phyloP scores from a whole-genome alignment of 2,113 vertebrate genomes.

The Carlito syrichta region DNA sequence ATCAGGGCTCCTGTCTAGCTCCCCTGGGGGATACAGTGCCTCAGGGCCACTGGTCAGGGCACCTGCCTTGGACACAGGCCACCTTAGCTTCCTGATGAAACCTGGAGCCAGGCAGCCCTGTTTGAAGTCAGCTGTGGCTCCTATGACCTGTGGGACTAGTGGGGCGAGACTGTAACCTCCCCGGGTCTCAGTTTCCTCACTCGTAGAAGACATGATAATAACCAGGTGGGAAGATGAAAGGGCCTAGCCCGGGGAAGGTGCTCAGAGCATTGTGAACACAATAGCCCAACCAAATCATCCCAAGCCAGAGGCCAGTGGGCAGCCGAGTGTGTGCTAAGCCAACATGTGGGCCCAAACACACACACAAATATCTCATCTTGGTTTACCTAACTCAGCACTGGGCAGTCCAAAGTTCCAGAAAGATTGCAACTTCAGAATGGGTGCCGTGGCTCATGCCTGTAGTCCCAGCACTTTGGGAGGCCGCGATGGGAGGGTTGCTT shows the following conservation, averaged over 20 bases:
- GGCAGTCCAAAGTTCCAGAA: background rate
- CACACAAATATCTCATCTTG: background rate
- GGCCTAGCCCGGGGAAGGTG: background rate
- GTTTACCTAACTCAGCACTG: background rate
- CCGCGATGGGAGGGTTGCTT: too few species aligned
- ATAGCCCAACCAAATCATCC: background rate
- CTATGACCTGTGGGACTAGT: background rate
- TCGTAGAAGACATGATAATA: background rate
- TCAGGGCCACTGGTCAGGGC: background rate
- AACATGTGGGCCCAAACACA: fast-evolving
- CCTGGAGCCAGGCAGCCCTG: too few species aligned
- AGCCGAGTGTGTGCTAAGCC: background rate
- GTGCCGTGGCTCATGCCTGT: too few species aligned
- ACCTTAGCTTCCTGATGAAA: background rate
- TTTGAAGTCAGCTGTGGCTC: background rate
- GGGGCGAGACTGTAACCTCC: background rate
- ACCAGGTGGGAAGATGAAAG: background rate
- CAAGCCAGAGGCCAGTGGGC: fast-evolving
- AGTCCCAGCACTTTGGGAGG: too few species aligned
- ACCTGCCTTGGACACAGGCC: background rate
- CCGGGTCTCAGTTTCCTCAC: background rate
- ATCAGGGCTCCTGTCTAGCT: background rate
- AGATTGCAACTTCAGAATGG: too few species aligned
- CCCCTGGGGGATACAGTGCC: background rate
- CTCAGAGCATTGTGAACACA: background rate